phyloP scores from a whole-genome alignment of 1,140 invertebrate genomes.

The Contarinia nasturtii region DNA sequence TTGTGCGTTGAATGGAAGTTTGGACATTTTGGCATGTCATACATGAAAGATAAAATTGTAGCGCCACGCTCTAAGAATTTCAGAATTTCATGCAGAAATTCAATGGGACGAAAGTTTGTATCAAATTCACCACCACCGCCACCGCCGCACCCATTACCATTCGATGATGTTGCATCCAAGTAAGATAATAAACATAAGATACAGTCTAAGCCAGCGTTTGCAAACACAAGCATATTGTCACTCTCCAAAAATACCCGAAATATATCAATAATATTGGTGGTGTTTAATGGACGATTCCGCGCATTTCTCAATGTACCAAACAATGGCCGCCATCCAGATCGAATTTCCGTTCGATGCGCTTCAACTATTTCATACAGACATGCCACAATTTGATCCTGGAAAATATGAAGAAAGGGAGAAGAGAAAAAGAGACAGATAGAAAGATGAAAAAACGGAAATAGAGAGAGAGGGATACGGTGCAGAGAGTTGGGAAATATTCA shows the following conservation, averaged over 20 bases:
- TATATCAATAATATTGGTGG: slow-evolving; percentile 65
- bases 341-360: slow-evolving; percentile 75
- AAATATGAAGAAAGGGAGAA: neutral
- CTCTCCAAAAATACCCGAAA: slow-evolving; percentile 83
- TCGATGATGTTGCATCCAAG: slow-evolving; percentile 24
- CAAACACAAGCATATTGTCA: slow-evolving; percentile 80
- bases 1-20: slow-evolving; percentile 78
- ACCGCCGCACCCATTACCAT: slow-evolving; percentile 18
- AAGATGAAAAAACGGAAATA: neutral
- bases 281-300: slow-evolving; percentile 33
- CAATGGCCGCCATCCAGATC: slow-evolving; percentile 81
- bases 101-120: slow-evolving; percentile 27
- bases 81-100: slow-evolving; percentile 67
- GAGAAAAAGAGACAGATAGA: slow-evolving; percentile 2
- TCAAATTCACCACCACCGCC: slow-evolving; percentile 16
- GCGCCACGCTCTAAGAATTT: slow-evolving; percentile 71
- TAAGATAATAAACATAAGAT: slow-evolving; percentile 67
- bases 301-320: slow-evolving; percentile 79
- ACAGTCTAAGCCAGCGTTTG: slow-evolving; percentile 83
- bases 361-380: slow-evolving; percentile 92
- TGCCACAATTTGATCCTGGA: slow-evolving; percentile 68
- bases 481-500: too few relatives aligned
- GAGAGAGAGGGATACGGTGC: neutral
- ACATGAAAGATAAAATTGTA: slow-evolving; percentile 76
- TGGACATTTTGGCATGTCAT: slow-evolving; percentile 84